A percentile compares a stretch with the other conserved stretches of the same genome.
These are phyloP conservation scores for Melanotaenia maccullochi DNA, from an alignment of 2,797 vertebrate genomes.

Conservation along the genomic window DNA sequence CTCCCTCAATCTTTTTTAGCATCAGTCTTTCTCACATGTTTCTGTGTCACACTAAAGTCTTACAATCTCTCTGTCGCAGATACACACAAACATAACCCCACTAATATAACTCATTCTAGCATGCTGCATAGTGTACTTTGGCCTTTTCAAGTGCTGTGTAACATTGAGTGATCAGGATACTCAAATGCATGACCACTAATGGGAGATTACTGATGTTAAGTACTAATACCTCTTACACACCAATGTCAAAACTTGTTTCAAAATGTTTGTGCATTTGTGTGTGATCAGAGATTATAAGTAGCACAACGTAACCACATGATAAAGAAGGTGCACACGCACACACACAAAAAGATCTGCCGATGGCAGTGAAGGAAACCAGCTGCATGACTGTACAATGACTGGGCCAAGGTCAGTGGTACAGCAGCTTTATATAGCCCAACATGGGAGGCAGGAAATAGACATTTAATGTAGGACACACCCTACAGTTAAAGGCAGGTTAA, in stretches of 20 bases:
- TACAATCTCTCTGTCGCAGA: conserved; percentile 23
- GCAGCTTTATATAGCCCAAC: conserved; percentile 81
- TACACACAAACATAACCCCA: conserved; percentile 2
- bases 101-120: conserved; percentile 44
- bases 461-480: conserved; percentile 85
- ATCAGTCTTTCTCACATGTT: conserved; percentile 68
- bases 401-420: conserved; percentile 84
- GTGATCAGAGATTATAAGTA: conserved; percentile 29
- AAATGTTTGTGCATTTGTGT: conserved; percentile 21
- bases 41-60: conserved; percentile 58
- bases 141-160: conserved; percentile 57
- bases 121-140: conserved; percentile 50
- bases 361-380: conserved; percentile 71
- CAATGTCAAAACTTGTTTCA: conserved; percentile 54
- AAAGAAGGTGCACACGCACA: conserved; percentile 26
- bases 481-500: conserved; percentile 85
- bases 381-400: conserved; percentile 80
- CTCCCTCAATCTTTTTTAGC: conserved; percentile 60
- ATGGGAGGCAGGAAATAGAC: conserved; percentile 85
- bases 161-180: conserved; percentile 67
- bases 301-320: conserved; percentile 22
- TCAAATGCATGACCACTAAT: conserved; percentile 69
- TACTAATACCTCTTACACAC: conserved; percentile 71
- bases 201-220: conserved; percentile 72
- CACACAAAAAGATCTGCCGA: conserved; percentile 50